Evolutionary conservation across 1,140 invertebrate genomes (phyloP), one percentile per base, ranked within the genome.

Genomic region (Matsumurasca onukii): DNA sequence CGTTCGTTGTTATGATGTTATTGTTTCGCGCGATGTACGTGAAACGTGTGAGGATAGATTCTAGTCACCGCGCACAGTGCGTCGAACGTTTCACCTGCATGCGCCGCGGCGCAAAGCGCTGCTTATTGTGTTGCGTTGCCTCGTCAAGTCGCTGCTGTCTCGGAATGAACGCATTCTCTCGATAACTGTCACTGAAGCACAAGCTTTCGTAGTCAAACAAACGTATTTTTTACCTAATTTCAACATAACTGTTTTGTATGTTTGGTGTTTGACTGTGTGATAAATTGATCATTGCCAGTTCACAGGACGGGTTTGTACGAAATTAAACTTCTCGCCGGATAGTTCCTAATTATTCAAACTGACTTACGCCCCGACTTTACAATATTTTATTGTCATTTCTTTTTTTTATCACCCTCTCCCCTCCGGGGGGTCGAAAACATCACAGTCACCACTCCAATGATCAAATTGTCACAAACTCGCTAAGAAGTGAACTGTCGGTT

Each of bases 221-320:
- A 29, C 30, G 25, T 59, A 59, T 59, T 59, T 59, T 59, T 27
- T 25, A 59, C 55, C 55, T 59, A n/a, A 59, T 59, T 59, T 59
- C 2, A 59, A 59, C 25, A 59, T 59, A 29, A 39, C 17, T 39
- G 34, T 52, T 13, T 59, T 59, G 22, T 29, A 59, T 59, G 25
- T 27, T 59, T 59, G 25, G 12, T 59, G n/a, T 29, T 29, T 24
- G 12, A 27, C 9, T 5, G 2, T 9, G 22, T 59, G 55, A 59
- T 59, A 59, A 5, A 29, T 59, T 59, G 15, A 59, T 59, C 55
- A 59, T 59, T 59, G 55, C 30, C 22, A 59, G 34, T 17, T n/a
- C 24, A 51, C 5, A 51, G 49, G n/a, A 12, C 3, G 49, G 3
- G 24, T 51, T 3, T 12, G 5, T 51, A n/a, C n/a, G n/a, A n/a